These are phyloP conservation scores for Epizoanthus fatuus DNA, from an alignment of 92 coral and sea anemone genomes.

Conservation along the genomic window DNA sequence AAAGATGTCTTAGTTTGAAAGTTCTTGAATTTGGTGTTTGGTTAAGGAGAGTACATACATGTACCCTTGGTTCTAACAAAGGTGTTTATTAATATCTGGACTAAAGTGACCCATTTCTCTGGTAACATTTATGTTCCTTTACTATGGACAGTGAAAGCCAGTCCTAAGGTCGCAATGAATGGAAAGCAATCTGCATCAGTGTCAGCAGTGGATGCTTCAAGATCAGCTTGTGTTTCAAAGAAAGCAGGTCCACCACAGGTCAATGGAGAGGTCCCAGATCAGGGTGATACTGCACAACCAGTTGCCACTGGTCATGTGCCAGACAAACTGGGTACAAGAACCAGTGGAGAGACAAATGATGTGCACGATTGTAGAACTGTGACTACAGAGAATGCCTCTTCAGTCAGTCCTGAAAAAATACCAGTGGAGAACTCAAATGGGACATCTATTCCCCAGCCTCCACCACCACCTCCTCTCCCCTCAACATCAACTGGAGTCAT, in stretches of 20 bases:
- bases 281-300: neutral
- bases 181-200: neutral
- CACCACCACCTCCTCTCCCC: constrained; percentile 52
- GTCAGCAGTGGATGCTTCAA: neutral
- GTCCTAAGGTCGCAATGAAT: neutral
- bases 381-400: neutral
- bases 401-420: neutral
- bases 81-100: neutral
- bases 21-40: too few relatives aligned
- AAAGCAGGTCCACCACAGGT: neutral
- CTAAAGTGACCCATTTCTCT: neutral
- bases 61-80: neutral
- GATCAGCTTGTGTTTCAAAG: neutral
- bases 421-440: neutral
- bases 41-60: too few relatives aligned
- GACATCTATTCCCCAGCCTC: neutral
- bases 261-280: neutral
- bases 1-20: too few relatives aligned
- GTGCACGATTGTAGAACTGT: neutral
- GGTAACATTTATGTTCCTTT: neutral
- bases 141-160: constrained; percentile 16
- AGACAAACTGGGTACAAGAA: neutral
- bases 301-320: neutral
- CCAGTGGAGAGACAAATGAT: constrained; percentile 4
- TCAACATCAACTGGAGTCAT: constrained; percentile 69